A percentile compares a stretch with the other conserved stretches of the same genome.
Conservation (phyloP, 2,113 vertebrate genomes). For the Cnemophilus loriae region DNA sequence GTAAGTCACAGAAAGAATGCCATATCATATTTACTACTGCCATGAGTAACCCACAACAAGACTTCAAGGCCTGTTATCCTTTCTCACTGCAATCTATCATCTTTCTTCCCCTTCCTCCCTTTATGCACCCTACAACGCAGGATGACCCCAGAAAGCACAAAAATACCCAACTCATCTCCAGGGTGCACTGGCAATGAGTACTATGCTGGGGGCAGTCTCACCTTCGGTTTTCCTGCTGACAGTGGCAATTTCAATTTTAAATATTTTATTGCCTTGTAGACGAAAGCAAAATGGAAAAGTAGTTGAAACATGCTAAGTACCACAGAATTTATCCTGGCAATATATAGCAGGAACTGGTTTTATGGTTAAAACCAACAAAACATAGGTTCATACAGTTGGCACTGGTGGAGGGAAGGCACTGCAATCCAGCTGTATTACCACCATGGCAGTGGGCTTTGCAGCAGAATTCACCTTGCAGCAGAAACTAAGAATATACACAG, state of each 20-base stretch:
- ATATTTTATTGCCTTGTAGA: background rate
- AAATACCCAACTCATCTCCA: background rate
- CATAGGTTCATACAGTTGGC: fast-evolving
- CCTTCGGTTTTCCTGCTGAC: background rate
- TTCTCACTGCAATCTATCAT: background rate
- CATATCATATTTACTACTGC: background rate
- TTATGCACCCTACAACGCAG: background rate
- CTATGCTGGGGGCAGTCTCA: background rate
- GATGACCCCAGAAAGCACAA: background rate
- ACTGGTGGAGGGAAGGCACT: background rate
- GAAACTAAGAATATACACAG: background rate
- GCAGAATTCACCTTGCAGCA: background rate
- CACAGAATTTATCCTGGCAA: background rate
- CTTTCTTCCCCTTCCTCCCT: background rate
- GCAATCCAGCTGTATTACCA: background rate
- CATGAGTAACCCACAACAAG: background rate
- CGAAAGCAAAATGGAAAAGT: background rate
- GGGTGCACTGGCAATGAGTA: background rate
- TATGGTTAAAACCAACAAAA: background rate
- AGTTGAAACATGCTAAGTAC: background rate
- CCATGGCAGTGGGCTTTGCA: background rate
- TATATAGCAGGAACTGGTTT: background rate
- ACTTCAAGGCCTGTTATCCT: background rate
- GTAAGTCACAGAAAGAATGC: background rate
- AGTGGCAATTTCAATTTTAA: background rate